Conservation (phyloP, 2,888 invertebrate genomes). For the Drosophila gaucha region DNA sequence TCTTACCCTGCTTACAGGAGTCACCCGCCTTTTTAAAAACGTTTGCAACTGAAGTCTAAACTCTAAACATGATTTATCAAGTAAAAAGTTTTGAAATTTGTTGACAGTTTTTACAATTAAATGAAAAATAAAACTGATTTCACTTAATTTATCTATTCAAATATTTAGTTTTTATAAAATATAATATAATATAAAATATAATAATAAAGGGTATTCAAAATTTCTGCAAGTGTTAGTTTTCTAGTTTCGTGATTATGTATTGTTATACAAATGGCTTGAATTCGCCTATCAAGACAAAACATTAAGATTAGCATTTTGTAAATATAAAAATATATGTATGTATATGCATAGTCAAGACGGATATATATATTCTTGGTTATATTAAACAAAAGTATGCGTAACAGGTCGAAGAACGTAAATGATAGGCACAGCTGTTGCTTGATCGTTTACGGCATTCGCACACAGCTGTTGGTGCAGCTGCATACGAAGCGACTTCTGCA, state of each 20-base stretch:
- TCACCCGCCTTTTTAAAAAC: background rate
- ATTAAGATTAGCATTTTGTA: conserved; percentile 21
- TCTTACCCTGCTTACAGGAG: background rate
- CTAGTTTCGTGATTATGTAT: background rate
- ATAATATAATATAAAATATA: too few relatives aligned
- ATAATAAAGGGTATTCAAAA: background rate
- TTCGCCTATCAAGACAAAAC: conserved; percentile 13
- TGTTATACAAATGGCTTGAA: conserved; percentile 17
- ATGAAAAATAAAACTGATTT: too few relatives aligned
- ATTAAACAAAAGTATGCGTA: background rate
- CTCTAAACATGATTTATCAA: background rate
- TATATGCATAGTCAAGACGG: background rate
- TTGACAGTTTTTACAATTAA: background rate
- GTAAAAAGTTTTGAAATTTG: background rate
- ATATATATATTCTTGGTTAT: background rate
- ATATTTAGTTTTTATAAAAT: too few relatives aligned
- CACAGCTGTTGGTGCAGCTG: conserved; percentile 21
- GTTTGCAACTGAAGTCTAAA: background rate
- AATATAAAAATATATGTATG: background rate
- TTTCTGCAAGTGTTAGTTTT: background rate
- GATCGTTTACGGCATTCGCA: conserved; percentile 4
- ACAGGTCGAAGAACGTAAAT: conserved; percentile 8
- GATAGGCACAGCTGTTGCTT: conserved; percentile 20
- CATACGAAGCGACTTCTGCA: background rate
- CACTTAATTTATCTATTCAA: too few relatives aligned